Evolutionary conservation across 53 echinoderm and acorn worm genomes (phyloP).

Genomic region (Henricia sp.): DNA sequence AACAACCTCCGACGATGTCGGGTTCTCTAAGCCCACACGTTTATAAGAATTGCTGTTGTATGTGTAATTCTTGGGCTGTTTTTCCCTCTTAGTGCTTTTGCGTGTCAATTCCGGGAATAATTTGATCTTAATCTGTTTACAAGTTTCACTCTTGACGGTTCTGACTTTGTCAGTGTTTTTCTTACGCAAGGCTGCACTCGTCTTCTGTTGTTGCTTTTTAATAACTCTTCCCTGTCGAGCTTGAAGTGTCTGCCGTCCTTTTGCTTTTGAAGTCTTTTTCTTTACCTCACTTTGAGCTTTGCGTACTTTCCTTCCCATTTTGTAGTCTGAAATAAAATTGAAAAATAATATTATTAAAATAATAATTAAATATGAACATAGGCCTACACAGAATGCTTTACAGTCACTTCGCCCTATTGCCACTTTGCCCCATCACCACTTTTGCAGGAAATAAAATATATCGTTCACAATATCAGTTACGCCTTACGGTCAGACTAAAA

Average conservation of each 20-base stretch:
- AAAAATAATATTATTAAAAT: not conserved
- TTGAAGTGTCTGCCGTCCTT: not conserved
- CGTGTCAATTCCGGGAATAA: not conserved
- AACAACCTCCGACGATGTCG: constrained; percentile 34
- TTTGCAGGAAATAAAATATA: no score
- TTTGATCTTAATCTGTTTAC: constrained; percentile 9
- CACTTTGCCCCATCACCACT: no score
- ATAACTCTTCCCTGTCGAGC: constrained; percentile 30
- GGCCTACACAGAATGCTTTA: no score
- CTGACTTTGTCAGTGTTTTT: not conserved
- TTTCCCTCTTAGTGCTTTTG: not conserved
- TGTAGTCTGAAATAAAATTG: not conserved
- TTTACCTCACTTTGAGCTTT: not conserved
- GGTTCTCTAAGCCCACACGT: constrained; percentile 43
- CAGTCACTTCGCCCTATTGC: no score
- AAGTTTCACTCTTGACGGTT: constrained; percentile 2
- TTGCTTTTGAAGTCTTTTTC: not conserved
- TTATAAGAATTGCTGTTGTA: constrained; percentile 28
- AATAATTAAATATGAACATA: no score
- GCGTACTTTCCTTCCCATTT: constrained; percentile 22
- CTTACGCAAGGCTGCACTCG: not conserved
- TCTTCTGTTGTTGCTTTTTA: not conserved
- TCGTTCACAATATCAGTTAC: no score
- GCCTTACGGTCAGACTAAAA: no score
- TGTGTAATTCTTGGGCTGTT: not conserved